Base-by-base conservation (phyloP, 2,888 invertebrate genomes). In the Agonopterix alstromeriana region DNA sequence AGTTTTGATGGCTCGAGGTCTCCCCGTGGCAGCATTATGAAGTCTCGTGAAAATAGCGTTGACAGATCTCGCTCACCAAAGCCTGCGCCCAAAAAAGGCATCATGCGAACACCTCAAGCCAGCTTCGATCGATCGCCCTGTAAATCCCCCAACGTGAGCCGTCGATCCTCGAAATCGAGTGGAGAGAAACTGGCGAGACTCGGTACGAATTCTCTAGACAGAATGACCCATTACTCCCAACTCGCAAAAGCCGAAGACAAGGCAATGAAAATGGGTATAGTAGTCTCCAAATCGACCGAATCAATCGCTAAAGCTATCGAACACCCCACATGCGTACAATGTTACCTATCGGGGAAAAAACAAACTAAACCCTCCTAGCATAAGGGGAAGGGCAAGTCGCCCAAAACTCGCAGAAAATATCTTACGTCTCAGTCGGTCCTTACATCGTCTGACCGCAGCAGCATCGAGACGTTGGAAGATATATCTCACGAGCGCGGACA, bases 291-390 rank as follows among this genome's bases (percentile, higher is more conserved):
- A 55, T 90, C 90, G 2, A 90, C 90, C 1, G 90, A 90, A 61
- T 89, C 90, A 1, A 89, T 90, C 43, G 79, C 86, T 10, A 83
- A 84, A 63, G 85, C 90, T 10, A 91, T 93, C 49, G 93, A 93
- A 56, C 91, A 92, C 51, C 92, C 93, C 44, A 93, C 93, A 27
- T 94, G 94, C 80, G 93, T 93, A 60, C 93, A 94, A 67, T 94
- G 94, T 69, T 91, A 93, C 76, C 90, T 93, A 42, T 92, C 93
- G 50, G 90, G 90, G 49, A 92, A 92, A 68, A 85, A 81, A 40
- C 86, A 86, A 58, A 90, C 84, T 58, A 89, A 91, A 77, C 85
- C 88, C 59, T 91, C 91, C 90, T 92, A 92, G 91, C 92, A 92
- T 86, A 92, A 89, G 90, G 90, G 89, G 83, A 91, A 87, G 84